Evolutionary conservation across 2,797 vertebrate species (phyloP), one percentile per base, ranked within the genome.

Genomic region (Rhadinocentrus ornatus): DNA sequence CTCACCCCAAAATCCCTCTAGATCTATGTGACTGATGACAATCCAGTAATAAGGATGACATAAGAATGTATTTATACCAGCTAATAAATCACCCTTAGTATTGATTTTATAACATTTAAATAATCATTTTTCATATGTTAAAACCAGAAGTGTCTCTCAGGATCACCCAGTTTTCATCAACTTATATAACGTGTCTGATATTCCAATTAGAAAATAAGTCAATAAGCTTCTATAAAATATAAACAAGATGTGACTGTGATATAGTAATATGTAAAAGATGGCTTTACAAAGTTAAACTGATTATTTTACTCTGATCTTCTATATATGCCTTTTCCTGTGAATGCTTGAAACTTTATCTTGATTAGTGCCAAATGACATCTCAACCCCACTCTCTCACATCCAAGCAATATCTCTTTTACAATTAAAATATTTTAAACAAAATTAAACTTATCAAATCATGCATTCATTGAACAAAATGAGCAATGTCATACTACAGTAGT

Each of bases 11-110:
- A 39, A n/a, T 11, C 15, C 34, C 35, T 56, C 41, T 16, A 72
- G 73, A 78, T 77, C 32, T 69, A 46, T 68, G 66, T n/a, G 10
- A 65, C 77, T 73, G 71, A n/a, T 71, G 69, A n/a, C 69, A 68
- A 72, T 53, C 54, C 64, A 61, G 69, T 44, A 37, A 13, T 24
- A 39, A 69, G 55, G 56, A 72, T 71, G 35, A 60, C 52, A 66
- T 71, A 34, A 46, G 52, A 59, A 59, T 20, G 0, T 20, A 18
- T 5, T 6, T 48, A 54, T 70, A 50, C 3, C 46, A 50, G 46
- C 46, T 22, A 50, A 50, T 50, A 12, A 6, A 29, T 29, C 55
- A 46, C 53, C 26, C n/a, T 53, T 31, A 27, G n/a, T 29, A 15
- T 22, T 13, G 48, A 24, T 24, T 50, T n/a, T n/a, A n/a, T n/a